Evolutionary conservation across 2,797 vertebrate species (phyloP).

Genomic region (Eulemur coronatus): DNA sequence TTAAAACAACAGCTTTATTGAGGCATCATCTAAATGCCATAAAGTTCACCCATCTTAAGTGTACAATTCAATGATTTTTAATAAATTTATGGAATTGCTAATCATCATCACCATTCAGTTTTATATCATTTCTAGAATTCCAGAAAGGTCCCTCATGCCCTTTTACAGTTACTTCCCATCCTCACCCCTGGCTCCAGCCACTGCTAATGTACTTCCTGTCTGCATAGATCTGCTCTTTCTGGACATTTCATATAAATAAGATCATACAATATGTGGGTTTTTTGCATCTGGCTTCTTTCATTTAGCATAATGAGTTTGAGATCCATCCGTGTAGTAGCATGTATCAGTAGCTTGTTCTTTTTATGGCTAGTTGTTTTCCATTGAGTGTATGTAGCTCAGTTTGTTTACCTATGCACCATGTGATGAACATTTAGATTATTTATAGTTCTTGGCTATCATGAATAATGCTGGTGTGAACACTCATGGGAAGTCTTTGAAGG

Average conservation of each 20-base stretch:
- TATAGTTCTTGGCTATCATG: background rate
- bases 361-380: background rate
- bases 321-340: background rate
- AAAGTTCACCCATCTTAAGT: background rate
- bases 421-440: background rate
- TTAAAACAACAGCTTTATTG: background rate
- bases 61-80: background rate
- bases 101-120: background rate
- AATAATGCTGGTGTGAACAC: too few relatives aligned
- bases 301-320: background rate
- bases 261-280: background rate
- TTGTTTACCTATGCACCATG: background rate
- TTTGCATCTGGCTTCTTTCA: background rate
- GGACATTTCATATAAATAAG: background rate
- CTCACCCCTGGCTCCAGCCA: background rate
- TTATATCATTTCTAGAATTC: background rate
- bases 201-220: background rate
- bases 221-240: background rate
- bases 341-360: background rate
- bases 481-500: background rate
- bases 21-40: background rate
- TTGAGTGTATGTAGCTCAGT: too few relatives aligned
- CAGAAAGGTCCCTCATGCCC: background rate
- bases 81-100: background rate
- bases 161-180: background rate